phyloP scores from a whole-genome alignment of 2,888 invertebrate genomes.

The Julus scandinavius region DNA sequence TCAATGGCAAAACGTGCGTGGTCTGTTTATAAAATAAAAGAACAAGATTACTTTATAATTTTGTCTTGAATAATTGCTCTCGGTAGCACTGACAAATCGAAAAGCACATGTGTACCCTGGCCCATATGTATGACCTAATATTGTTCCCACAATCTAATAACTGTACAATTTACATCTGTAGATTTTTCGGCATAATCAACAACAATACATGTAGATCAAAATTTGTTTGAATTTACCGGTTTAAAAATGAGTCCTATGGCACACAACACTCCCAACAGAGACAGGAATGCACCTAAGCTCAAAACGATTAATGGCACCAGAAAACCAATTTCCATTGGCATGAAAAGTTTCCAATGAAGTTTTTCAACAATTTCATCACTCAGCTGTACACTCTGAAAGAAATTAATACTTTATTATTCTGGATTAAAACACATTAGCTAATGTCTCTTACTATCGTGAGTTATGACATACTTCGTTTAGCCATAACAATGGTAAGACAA shows the following conservation, averaged over 20 bases:
- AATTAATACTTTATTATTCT: neutral
- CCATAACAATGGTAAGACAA: constrained; percentile 54
- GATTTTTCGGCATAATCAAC: neutral
- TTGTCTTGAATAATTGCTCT: neutral
- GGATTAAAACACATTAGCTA: neutral
- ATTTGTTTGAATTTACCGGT: constrained; percentile 40
- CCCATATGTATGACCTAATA: no score
- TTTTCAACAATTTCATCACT: constrained; percentile 33
- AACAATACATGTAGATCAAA: neutral
- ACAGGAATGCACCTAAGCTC: constrained; percentile 27
- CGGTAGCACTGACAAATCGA: neutral
- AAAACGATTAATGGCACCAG: constrained; percentile 46
- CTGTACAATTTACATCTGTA: no score
- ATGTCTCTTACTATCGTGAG: neutral
- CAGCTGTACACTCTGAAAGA: constrained; percentile 53
- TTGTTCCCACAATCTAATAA: no score
- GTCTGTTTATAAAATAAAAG: neutral
- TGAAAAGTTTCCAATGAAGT: constrained; percentile 26
- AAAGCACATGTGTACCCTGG: neutral
- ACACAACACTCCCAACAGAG: constrained; percentile 49
- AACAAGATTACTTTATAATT: neutral
- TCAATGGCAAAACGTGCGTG: constrained; percentile 30
- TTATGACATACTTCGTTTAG: constrained; percentile 51
- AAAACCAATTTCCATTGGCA: constrained; percentile 47
- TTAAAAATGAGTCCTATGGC: constrained; percentile 50